Evolutionary conservation across 2,888 invertebrate species (phyloP).

Genomic region (Panopea generosa): DNA sequence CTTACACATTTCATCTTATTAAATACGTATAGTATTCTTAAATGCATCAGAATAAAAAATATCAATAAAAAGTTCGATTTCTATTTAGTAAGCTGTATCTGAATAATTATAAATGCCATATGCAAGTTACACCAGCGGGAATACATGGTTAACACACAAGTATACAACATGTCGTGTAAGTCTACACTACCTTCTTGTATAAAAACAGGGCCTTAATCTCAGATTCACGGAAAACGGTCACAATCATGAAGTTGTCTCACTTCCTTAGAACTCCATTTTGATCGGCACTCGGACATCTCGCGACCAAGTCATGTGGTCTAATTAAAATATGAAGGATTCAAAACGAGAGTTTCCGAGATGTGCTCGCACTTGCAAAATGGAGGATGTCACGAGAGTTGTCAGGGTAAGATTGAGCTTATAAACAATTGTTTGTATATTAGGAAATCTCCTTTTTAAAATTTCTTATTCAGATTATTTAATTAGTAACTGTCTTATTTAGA

Average conservation of each 20-base stretch:
- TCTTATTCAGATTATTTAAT: no score
- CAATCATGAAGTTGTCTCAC: conserved; percentile 10
- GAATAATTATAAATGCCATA: no score
- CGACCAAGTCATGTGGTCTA: conserved; percentile 49
- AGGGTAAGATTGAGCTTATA: conserved; percentile 30
- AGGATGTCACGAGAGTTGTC: conserved; percentile 48
- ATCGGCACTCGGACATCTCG: conserved; percentile 39
- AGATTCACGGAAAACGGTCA: background rate
- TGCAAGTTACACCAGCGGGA: no score
- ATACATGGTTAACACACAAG: no score
- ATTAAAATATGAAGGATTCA: background rate
- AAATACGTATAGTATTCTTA: no score
- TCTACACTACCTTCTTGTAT: no score
- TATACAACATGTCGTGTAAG: no score
- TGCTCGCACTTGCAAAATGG: conserved; percentile 45
- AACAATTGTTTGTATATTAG: background rate
- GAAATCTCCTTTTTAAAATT: background rate
- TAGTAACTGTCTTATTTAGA: no score
- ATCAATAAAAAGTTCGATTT: no score
- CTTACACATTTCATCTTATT: no score
- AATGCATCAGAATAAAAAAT: no score
- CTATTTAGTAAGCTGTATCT: no score
- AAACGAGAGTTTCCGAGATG: conserved; percentile 53
- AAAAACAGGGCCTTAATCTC: background rate
- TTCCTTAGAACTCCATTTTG: conserved; percentile 46